A percentile compares a stretch with the other conserved stretches of the same genome.
Evolutionary conservation across 2,113 vertebrate species (phyloP).

Genomic region (Gavia stellata): DNA sequence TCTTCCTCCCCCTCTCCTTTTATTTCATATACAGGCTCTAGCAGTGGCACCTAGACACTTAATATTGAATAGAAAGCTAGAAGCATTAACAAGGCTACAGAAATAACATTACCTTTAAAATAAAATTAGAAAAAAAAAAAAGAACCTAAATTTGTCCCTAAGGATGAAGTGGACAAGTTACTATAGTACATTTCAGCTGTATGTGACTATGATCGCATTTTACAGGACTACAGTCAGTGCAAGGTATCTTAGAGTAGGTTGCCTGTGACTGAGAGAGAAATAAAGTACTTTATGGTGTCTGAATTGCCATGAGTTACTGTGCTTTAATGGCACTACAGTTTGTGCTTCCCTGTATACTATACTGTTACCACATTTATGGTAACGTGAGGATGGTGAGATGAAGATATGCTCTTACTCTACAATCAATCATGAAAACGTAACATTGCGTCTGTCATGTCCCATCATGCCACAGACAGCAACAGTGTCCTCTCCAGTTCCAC

Average conservation of each 20-base stretch:
- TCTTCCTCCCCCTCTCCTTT: neutral
- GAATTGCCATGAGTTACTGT: neutral
- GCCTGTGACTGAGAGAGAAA: neutral
- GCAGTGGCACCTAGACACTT: neutral
- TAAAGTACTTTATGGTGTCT: neutral
- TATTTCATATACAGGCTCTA: neutral
- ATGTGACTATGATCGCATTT: neutral
- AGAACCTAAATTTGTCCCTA: neutral
- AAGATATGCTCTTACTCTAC: neutral
- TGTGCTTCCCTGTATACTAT: neutral
- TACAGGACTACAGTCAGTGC: neutral
- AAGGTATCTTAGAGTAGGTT: neutral
- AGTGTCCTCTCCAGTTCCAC: neutral
- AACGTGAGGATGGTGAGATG: neutral
- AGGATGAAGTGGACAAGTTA: neutral
- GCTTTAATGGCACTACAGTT: neutral
- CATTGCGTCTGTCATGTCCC: neutral
- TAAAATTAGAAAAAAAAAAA: neutral
- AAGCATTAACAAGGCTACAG: neutral
- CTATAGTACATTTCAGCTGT: neutral
- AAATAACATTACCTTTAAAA: neutral
- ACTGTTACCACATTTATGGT: neutral
- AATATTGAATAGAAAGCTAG: neutral
- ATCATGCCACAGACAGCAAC: neutral
- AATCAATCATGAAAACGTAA: accelerated